Evolutionary conservation across 2,113 vertebrate genomes (phyloP).

Genomic region (Myrmecobius fasciatus): DNA sequence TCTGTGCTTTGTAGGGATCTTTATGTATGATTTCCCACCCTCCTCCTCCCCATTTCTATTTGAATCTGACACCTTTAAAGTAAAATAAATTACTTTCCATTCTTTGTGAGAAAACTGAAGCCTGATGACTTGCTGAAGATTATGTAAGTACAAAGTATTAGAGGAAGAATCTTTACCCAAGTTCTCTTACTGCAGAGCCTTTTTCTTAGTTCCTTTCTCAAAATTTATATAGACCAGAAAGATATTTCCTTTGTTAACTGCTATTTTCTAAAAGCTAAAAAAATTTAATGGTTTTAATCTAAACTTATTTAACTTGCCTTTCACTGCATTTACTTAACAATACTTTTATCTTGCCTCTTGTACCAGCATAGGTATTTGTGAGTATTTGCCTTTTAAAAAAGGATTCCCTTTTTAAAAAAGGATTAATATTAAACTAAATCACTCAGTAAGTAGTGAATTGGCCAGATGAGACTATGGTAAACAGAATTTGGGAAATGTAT

Average conservation of each 20-base stretch:
- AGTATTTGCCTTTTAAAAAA: slow-evolving; percentile 33
- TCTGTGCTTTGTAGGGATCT: background rate
- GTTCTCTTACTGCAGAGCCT: background rate
- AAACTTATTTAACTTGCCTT: slow-evolving; percentile 53
- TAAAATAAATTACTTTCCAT: background rate
- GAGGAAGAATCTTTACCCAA: background rate
- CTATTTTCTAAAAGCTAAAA: slow-evolving; percentile 57
- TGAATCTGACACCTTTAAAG: background rate
- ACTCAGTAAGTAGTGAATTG: slow-evolving; percentile 29
- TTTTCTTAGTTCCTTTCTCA: background rate
- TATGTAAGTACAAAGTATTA: background rate
- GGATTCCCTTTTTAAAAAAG: slow-evolving; percentile 16
- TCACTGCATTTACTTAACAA: slow-evolving; percentile 54
- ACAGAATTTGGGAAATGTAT: background rate
- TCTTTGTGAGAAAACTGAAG: background rate
- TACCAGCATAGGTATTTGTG: slow-evolving; percentile 18
- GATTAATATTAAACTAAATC: slow-evolving; percentile 33
- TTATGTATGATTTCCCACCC: background rate
- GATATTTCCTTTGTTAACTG: slow-evolving; percentile 55
- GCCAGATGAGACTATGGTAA: background rate
- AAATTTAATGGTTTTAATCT: slow-evolving; percentile 30
- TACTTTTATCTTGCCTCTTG: slow-evolving; percentile 14
- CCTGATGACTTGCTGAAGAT: slow-evolving; percentile 34
- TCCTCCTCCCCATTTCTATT: background rate
- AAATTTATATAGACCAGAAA: slow-evolving; percentile 52